A percentile compares a stretch with the other conserved stretches of the same genome.
phyloP scores from a whole-genome alignment of 2,888 invertebrate species.

The Calliphora vomitoria region DNA sequence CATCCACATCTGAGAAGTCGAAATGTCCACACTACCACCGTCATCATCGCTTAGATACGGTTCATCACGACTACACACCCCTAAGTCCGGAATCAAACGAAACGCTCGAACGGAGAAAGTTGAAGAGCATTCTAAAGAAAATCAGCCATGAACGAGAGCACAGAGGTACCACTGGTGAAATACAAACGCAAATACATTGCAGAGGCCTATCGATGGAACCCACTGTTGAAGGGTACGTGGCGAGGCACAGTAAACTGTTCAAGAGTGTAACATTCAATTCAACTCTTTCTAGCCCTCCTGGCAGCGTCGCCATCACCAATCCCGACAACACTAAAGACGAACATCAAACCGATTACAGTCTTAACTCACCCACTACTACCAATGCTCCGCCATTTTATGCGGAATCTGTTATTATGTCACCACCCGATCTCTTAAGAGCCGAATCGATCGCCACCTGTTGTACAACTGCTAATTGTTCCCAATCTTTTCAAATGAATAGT shows the following conservation, averaged over 20 bases:
- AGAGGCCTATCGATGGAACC: slow-evolving; percentile 91
- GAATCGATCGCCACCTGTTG: slow-evolving; percentile 73
- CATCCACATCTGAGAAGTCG: slow-evolving; percentile 78
- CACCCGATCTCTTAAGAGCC: slow-evolving; percentile 60
- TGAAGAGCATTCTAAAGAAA: slow-evolving; percentile 94
- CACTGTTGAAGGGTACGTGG: slow-evolving; percentile 94
- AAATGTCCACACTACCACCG: slow-evolving; percentile 58
- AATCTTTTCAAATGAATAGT: slow-evolving; percentile 60
- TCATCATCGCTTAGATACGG: slow-evolving; percentile 74
- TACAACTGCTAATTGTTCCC: slow-evolving; percentile 72
- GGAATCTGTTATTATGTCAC: slow-evolving; percentile 46
- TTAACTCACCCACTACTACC: slow-evolving; percentile 15
- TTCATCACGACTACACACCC: slow-evolving; percentile 82
- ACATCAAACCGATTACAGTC: slow-evolving; percentile 10
- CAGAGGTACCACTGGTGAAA: slow-evolving; percentile 22
- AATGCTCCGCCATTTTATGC: slow-evolving; percentile 39
- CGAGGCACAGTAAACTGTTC: slow-evolving; percentile 93
- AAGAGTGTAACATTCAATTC: slow-evolving; percentile 96
- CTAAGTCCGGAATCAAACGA: slow-evolving; percentile 91
- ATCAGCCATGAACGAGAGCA: slow-evolving; percentile 87
- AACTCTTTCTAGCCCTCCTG: slow-evolving; percentile 92
- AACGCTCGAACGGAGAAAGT: slow-evolving; percentile 91
- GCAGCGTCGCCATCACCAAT: slow-evolving; percentile 82
- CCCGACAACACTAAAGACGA: slow-evolving; percentile 37
- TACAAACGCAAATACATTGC: slow-evolving; percentile 85